phyloP scores from a whole-genome alignment of 1,140 invertebrate species.

The Drosophila arizonae region DNA sequence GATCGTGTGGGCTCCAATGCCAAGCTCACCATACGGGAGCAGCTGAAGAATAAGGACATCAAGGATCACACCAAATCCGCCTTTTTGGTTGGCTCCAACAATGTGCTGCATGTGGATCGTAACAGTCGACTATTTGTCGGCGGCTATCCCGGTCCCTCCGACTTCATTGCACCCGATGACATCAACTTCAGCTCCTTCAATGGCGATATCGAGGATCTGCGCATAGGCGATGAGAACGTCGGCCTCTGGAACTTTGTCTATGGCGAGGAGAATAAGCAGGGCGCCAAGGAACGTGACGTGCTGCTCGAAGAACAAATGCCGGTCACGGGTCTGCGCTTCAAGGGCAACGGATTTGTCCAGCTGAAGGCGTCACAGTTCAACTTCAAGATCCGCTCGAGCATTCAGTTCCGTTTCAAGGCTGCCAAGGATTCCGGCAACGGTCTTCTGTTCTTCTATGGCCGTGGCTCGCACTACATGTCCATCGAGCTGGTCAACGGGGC shows the following conservation, averaged over 20 bases:
- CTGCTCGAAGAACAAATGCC: conserved; percentile 71
- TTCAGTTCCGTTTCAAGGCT: conserved; percentile 93
- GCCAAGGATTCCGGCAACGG: conserved; percentile 89
- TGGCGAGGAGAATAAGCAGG: conserved; percentile 89
- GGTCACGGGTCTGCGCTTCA: conserved; percentile 90
- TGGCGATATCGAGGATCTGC: conserved; percentile 95
- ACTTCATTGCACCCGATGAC: conserved; percentile 87
- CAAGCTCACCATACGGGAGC: conserved; percentile 91
- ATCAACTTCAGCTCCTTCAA: conserved; percentile 90
- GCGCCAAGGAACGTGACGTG: conserved; percentile 85
- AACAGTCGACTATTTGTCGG: conserved; percentile 95
- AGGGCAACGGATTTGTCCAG: conserved; percentile 92
- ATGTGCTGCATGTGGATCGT: conserved; percentile 94
- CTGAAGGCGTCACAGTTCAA: conserved; percentile 85
- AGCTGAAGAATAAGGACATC: conserved; percentile 85
- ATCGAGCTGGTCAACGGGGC: conserved; percentile 91
- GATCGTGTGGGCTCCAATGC: conserved; percentile 93
- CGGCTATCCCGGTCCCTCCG: conserved; percentile 89
- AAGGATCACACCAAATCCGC: conserved; percentile 84
- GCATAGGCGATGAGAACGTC: conserved; percentile 93
- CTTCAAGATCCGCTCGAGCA: conserved; percentile 84
- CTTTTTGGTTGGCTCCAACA: conserved; percentile 87
- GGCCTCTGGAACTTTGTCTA: conserved; percentile 97
- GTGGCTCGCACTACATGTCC: conserved; percentile 89
- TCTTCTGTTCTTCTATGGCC: conserved; percentile 93